phyloP scores from a whole-genome alignment of 53 echinoderm and acorn worm genomes.

The Crossaster papposus region DNA sequence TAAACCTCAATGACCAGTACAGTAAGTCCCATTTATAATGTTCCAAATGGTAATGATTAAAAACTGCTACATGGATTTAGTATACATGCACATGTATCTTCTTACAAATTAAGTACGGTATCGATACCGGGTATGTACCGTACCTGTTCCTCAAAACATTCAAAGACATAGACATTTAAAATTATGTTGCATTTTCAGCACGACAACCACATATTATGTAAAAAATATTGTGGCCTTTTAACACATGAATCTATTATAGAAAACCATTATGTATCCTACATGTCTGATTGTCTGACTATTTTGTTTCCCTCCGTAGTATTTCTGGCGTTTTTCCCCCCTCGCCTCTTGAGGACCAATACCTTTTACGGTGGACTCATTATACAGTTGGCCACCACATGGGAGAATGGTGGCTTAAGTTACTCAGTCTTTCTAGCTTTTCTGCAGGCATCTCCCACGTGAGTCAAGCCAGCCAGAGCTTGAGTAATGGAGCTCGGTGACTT shows the following conservation, averaged over 20 bases:
- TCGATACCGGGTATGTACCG: not conserved
- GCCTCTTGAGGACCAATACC: conserved; percentile 1
- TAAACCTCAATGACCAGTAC: too few species aligned
- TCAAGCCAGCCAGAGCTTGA: conserved; percentile 9
- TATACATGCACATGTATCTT: not conserved
- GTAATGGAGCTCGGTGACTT: conserved; percentile 26
- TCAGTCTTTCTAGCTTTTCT: conserved; percentile 44
- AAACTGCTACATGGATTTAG: too few species aligned
- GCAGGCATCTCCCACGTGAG: conserved; percentile 2
- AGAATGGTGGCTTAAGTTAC: conserved; percentile 1
- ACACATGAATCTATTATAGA: not conserved
- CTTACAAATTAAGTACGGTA: too few species aligned
- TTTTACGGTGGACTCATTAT: not conserved
- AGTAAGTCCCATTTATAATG: too few species aligned
- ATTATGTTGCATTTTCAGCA: too few species aligned
- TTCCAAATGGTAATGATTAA: too few species aligned
- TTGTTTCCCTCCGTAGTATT: not conserved
- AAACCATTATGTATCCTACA: not conserved
- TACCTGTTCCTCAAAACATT: not conserved
- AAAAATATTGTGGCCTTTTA: too few species aligned
- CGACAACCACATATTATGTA: too few species aligned
- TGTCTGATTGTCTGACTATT: not conserved
- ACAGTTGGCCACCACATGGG: conserved; percentile 3
- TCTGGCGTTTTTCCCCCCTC: not conserved
- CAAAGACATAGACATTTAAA: too few species aligned